Evolutionary conservation across 2,797 vertebrate species (phyloP), one percentile per base, ranked within the genome.

Genomic region (Discoglossus pictus): DNA sequence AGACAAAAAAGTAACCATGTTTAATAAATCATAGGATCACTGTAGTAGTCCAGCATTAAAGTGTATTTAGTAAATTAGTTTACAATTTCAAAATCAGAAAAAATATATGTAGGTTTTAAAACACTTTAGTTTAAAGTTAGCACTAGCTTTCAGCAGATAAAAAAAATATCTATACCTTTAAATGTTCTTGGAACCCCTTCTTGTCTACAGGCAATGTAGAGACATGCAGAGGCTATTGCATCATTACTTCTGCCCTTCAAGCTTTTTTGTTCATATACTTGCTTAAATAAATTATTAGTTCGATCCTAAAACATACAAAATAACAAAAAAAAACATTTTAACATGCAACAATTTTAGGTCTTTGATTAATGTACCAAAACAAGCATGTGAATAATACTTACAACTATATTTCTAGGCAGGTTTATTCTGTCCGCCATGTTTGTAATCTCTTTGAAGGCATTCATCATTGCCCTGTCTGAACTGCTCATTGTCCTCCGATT

Each of bases 241-340:
- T 99, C 97, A 15, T 99, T 99, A 81, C 93, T 94, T 84, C 97
- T 90, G 8, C 97, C 97, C 82, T 99, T 99, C 76, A 99, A 89
- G 82, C 97, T 98, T 87, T 98, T 99, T 80, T 99, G 97, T 76
- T 99, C 97, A 72, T 99, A 99, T 51, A 99, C 97, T 90, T 99
- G 97, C 80, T 99, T 99, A 87, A 99, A 99, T 86, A 99, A 89
- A 89, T 98, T 98, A 90, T 99, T 99, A 77, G 97, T 98, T 87
- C 97, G 92, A 90, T 99, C 97, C 97, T 99, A 77, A 83, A 55
- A 48, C 16, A 87, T 76, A 81, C 9, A 12, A n/a, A 5, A 16
- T 38, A 50, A 48, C 1, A 25, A 38, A 16, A 23, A 48, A n/a
- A 20, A n/a, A n/a, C 2, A 25, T 3, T 3, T 18, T n/a, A n/a